Evolutionary conservation across 2,113 vertebrate genomes (phyloP), one percentile per base, ranked within the genome.

Genomic region (Saccopteryx leptura): DNA sequence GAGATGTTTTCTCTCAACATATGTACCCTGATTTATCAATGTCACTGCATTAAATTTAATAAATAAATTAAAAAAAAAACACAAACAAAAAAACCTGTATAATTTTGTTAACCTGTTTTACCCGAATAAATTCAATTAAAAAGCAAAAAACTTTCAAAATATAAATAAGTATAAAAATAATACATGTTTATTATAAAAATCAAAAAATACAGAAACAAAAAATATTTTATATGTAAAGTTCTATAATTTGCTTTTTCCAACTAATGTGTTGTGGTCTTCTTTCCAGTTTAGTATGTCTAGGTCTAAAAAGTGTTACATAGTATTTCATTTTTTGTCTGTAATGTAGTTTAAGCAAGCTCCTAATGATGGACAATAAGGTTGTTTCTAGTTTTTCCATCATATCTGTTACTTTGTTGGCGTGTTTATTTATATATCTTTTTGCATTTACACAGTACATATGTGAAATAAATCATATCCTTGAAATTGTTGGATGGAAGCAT

Each of bases 381-480:
- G 60, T 58, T 69, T 90, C 26, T 24, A 65, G 31, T 82, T 93
- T 94, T 96, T 82, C 28, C n/a, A 56, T 85, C 2, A 23, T 63
- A 58, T 78, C 7, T 74, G 17, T 68, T 93, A 88, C 18, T 96
- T 68, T 88, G 31, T 83, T 88, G 75, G 52, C 63, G 10, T 95
- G 26, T 76, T 83, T 86, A 18, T 95, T 81, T 65, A 54, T 82
- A 8, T 87, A 75, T 90, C 46, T 94, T 63, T 69, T 46, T 88
- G 39, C 3, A 48, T 82, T 87, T 76, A 15, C 81, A 14, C 28
- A 65, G 23, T 90, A 14, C 80, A 60, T 46, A 23, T 92, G 9
- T 69, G n/a, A 21, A 24, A 69, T 85, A 75, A 92, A 68, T 91
- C 48, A 6, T 86, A 69, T 28, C 19, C n/a, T 90, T 86, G 52